Conservation (phyloP, 2,797 vertebrate species). For the Melopsittacus undulatus region DNA sequence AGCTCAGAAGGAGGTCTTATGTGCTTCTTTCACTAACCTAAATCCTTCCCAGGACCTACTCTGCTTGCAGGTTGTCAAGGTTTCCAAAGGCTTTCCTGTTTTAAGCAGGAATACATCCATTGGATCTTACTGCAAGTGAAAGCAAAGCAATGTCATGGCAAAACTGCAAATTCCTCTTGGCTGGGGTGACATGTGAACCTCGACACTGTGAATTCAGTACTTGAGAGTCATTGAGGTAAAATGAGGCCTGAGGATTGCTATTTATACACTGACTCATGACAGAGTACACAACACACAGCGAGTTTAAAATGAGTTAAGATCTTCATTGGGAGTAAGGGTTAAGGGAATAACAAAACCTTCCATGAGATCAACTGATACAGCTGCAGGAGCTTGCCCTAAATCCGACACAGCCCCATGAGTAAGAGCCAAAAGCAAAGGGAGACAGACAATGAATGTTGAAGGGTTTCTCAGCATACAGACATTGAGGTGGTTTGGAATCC, state of each 20-base stretch:
- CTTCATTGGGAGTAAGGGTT: accelerated
- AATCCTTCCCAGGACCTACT: background rate
- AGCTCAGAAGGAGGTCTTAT: background rate
- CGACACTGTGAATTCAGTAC: accelerated
- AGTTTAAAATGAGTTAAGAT: background rate
- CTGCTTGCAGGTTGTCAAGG: background rate
- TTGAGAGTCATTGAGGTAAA: background rate
- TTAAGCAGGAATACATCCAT: background rate
- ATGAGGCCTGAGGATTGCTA: background rate
- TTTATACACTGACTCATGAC: background rate
- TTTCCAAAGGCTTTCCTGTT: background rate
- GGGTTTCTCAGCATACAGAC: background rate
- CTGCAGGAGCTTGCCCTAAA: background rate
- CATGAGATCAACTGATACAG: background rate
- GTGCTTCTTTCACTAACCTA: background rate
- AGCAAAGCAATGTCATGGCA: background rate
- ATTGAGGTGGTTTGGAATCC: background rate
- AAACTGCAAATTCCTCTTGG: background rate
- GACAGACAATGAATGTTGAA: background rate
- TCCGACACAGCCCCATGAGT: background rate
- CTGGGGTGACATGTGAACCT: background rate
- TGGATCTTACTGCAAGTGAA: background rate
- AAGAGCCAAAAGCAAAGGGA: background rate
- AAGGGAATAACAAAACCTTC: background rate
- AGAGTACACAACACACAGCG: background rate